phyloP scores from a whole-genome alignment of 2,888 invertebrate species.

The Leptinotarsa rubiginosa region DNA sequence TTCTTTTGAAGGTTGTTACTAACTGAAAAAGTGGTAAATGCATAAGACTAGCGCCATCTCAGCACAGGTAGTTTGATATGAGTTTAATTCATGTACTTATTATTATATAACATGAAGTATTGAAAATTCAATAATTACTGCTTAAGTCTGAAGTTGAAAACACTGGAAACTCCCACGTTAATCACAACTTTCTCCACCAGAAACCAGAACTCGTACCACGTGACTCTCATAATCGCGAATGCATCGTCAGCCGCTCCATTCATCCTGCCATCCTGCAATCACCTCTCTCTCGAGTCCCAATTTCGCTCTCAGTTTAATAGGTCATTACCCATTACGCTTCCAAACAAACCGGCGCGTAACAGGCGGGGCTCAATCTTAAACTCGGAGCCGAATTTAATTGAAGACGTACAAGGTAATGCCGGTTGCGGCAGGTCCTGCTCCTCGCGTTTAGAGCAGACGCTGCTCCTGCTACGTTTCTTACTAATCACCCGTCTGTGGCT shows the following conservation, averaged over 20 bases:
- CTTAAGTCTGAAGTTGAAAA: no score
- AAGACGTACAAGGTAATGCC: slow-evolving; percentile 56
- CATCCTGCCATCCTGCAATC: neutral
- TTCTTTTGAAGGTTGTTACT: no score
- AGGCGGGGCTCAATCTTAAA: slow-evolving; percentile 22
- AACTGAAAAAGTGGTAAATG: no score
- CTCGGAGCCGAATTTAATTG: slow-evolving; percentile 52
- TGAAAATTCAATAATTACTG: no score
- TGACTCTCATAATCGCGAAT: neutral
- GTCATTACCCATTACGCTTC: slow-evolving; percentile 18
- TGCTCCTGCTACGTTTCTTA: slow-evolving; percentile 47
- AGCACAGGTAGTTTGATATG: no score
- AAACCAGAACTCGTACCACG: neutral
- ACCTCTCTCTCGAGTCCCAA: slow-evolving; percentile 8
- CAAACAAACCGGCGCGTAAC: slow-evolving; percentile 18
- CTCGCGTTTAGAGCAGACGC: slow-evolving; percentile 37
- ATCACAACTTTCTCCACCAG: neutral
- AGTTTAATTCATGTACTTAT: no score
- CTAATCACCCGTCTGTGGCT: slow-evolving; percentile 53
- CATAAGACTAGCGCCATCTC: no score
- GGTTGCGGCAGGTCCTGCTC: slow-evolving; percentile 59
- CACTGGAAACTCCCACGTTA: neutral
- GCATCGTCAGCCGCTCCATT: neutral
- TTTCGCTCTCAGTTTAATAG: slow-evolving; percentile 12
- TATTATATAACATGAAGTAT: no score